phyloP scores from a whole-genome alignment of 2,797 vertebrate species.

The Jordanella pulchra region DNA sequence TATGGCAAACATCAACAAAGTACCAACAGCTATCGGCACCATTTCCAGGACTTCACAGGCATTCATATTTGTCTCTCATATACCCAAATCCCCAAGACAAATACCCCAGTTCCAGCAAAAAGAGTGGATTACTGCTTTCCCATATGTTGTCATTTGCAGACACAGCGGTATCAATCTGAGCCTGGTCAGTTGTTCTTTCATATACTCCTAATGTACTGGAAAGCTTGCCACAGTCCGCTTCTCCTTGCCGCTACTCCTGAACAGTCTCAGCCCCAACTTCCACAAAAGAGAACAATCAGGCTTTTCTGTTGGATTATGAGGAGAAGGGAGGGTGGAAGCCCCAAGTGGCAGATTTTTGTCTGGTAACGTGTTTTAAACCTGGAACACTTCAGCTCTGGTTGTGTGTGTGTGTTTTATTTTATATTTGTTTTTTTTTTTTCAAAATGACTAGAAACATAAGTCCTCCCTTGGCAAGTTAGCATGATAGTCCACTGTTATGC shows the following conservation, averaged over 20 bases:
- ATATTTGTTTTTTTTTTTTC: constrained; percentile 51
- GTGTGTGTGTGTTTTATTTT: too few relatives aligned
- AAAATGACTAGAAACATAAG: too few relatives aligned
- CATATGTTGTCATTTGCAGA: constrained; percentile 81
- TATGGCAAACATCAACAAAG: constrained; percentile 68
- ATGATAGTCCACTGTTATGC: too few relatives aligned
- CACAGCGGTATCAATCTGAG: constrained; percentile 80
- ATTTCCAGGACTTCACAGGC: constrained; percentile 61
- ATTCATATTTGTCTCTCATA: constrained; percentile 75
- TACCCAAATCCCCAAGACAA: constrained; percentile 76
- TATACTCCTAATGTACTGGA: constrained; percentile 93
- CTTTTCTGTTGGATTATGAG: constrained; percentile 80
- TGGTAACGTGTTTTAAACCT: constrained; percentile 88
- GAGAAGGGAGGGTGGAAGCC: constrained; percentile 66
- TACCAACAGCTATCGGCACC: constrained; percentile 71
- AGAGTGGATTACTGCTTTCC: constrained; percentile 82
- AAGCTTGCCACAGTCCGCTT: constrained; percentile 84
- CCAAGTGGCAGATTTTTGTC: constrained; percentile 87
- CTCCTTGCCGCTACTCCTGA: constrained; percentile 81
- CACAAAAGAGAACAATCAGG: constrained; percentile 84
- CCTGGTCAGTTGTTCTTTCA: constrained; percentile 83
- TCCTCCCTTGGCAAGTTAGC: too few relatives aligned
- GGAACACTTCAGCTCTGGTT: constrained; percentile 82
- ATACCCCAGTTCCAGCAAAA: constrained; percentile 74
- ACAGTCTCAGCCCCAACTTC: constrained; percentile 71